phyloP scores from a whole-genome alignment of 2,113 vertebrate species.

The Nothobranchius kuhntae region DNA sequence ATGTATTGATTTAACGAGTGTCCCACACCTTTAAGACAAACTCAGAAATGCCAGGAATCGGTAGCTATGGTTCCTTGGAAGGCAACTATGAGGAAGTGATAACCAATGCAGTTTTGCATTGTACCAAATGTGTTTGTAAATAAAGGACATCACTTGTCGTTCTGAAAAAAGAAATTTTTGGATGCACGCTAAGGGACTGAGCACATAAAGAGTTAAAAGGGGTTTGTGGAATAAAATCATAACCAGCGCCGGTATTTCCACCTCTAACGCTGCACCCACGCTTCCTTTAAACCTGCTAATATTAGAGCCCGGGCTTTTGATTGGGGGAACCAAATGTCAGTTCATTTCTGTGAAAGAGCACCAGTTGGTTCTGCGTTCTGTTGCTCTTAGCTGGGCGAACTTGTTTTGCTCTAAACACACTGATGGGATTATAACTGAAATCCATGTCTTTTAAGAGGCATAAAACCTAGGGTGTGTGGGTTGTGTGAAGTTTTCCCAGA shows the following conservation, averaged over 20 bases:
- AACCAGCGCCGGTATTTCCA: constrained; percentile 33
- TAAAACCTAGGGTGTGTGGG: neutral
- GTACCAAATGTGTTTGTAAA: neutral
- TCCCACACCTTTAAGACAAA: too few species aligned
- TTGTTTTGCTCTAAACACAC: neutral
- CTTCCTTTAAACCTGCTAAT: constrained; percentile 66
- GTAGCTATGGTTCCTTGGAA: neutral
- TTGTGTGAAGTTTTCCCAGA: constrained; percentile 15
- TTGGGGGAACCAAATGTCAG: constrained; percentile 37
- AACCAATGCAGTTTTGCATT: too few species aligned
- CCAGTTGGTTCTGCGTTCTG: neutral
- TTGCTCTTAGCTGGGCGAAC: neutral
- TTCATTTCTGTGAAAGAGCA: neutral
- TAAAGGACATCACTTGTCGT: neutral
- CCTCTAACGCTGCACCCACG: constrained; percentile 51
- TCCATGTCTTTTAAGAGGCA: neutral
- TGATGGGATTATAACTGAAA: neutral
- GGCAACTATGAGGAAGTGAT: neutral
- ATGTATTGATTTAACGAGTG: too few species aligned
- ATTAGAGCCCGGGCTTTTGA: constrained; percentile 58
- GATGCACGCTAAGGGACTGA: neutral
- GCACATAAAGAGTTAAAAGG: constrained; percentile 6
- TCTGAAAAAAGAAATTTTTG: neutral
- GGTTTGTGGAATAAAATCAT: constrained; percentile 54
- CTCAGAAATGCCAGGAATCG: too few species aligned